phyloP scores from a whole-genome alignment of 2,797 vertebrate species.

The Phrynocephalus vlangalii region DNA sequence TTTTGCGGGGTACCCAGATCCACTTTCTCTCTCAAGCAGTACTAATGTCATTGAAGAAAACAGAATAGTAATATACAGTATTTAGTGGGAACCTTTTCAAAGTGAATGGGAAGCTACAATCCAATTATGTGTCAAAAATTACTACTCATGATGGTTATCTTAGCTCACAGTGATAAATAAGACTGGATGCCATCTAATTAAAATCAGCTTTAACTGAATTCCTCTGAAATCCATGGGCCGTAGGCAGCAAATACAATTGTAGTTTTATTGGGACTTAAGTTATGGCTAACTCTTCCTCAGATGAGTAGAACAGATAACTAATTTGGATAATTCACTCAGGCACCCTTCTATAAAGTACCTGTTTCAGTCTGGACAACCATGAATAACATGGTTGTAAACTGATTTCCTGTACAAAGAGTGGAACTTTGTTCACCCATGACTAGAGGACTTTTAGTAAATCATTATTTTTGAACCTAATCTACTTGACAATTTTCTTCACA shows the following conservation, averaged over 20 bases:
- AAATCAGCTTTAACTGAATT: neutral
- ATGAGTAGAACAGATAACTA: neutral
- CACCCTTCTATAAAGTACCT: neutral
- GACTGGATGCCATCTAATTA: neutral
- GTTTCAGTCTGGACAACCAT: no score
- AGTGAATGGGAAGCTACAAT: neutral
- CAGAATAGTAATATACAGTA: neutral
- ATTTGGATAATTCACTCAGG: neutral
- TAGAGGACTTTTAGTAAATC: neutral
- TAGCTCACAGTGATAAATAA: neutral
- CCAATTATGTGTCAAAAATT: neutral
- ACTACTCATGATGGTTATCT: neutral
- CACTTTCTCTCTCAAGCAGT: neutral
- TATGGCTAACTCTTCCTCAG: neutral
- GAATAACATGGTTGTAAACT: no score
- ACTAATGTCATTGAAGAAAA: neutral
- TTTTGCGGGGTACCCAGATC: neutral
- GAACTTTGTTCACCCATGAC: neutral
- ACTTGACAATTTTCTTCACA: neutral
- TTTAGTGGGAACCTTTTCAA: neutral
- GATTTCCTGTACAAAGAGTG: neutral
- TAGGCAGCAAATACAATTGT: neutral
- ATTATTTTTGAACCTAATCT: neutral
- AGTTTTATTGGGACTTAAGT: neutral
- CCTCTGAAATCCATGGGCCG: neutral